Percentiles rank a stretch among this genome's conserved stretches.
Evolutionary conservation across 2,888 invertebrate genomes (phyloP).

Genomic region (Folsomia candida): DNA sequence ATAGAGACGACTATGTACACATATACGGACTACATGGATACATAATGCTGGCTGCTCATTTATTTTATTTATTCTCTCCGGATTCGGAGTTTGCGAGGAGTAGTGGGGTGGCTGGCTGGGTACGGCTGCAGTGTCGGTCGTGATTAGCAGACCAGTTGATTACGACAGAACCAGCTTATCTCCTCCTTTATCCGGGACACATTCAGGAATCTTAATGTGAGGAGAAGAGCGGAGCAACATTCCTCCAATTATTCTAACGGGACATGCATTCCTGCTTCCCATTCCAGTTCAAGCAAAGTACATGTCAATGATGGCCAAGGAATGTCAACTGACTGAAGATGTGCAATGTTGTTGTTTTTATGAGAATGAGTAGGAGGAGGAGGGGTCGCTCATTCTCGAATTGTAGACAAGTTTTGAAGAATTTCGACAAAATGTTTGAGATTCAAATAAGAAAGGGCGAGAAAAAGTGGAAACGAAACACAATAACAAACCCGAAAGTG

Average conservation of each 20-base stretch:
- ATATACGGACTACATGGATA: no score
- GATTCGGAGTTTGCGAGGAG: neutral
- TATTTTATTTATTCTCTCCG: neutral
- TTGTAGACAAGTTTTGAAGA: neutral
- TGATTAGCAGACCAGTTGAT: neutral
- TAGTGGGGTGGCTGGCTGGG: no score
- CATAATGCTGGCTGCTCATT: no score
- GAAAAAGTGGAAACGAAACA: no score
- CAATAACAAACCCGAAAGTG: no score
- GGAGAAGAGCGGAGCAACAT: neutral
- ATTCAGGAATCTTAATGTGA: neutral
- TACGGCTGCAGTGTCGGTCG: neutral
- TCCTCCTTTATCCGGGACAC: neutral
- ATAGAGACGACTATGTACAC: neutral
- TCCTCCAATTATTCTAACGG: neutral
- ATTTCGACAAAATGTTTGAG: neutral
- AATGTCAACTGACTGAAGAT: neutral
- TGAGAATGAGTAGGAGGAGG: neutral
- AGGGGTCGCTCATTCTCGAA: no score
- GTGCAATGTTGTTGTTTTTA: neutral
- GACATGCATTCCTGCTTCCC: neutral
- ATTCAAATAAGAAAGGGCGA: no score
- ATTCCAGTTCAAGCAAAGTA: neutral
- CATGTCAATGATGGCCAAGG: neutral
- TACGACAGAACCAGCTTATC: neutral